phyloP scores from a whole-genome alignment of 1,140 invertebrate genomes.

The Cyphomyrmex costatus region DNA sequence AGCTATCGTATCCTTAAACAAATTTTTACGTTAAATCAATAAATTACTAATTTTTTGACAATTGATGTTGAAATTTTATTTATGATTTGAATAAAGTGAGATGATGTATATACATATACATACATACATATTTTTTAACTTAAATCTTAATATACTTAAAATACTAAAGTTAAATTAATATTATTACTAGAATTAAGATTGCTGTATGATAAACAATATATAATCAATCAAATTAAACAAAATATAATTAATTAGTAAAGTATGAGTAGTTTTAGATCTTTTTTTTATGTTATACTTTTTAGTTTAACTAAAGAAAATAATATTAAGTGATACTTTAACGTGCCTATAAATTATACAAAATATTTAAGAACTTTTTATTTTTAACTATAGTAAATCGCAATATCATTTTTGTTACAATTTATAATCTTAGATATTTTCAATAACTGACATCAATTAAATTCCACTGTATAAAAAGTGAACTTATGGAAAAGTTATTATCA shows the following conservation, averaged over 20 bases:
- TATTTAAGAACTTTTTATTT: not conserved
- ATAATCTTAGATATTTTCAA: not conserved
- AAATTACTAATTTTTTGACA: too few species aligned
- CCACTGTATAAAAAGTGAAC: not conserved
- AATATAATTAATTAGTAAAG: not conserved
- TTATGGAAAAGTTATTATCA: not conserved
- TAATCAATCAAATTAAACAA: not conserved
- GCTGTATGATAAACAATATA: not conserved
- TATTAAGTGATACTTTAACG: not conserved
- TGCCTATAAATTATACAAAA: not conserved
- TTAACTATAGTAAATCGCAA: not conserved
- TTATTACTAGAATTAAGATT: not conserved
- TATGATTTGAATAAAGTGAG: not conserved
- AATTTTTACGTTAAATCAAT: not conserved
- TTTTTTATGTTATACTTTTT: slow-evolving; percentile 21
- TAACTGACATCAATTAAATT: not conserved
- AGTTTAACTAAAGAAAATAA: not conserved
- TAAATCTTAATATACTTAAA: not conserved
- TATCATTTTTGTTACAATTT: not conserved
- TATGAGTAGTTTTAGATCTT: not conserved
- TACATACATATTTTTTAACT: not conserved
- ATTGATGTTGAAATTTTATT: too few species aligned
- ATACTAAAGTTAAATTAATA: slow-evolving; percentile 9
- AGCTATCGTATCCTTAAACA: not conserved
- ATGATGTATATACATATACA: not conserved